Evolutionary conservation across 1,140 invertebrate genomes (phyloP).

Genomic region (Magallana gigas): DNA sequence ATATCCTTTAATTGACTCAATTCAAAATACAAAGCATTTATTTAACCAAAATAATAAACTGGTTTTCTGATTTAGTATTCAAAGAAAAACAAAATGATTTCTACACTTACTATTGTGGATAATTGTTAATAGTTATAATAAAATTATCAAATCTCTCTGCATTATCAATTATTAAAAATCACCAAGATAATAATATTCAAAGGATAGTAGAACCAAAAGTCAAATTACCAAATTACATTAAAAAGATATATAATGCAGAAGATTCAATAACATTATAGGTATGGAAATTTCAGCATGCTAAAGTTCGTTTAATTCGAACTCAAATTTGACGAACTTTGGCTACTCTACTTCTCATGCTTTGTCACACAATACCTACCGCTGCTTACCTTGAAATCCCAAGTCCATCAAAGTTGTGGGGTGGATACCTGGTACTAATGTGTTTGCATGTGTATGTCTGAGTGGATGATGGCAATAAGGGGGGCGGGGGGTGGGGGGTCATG

Average conservation of each 20-base stretch:
- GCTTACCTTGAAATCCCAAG: neutral
- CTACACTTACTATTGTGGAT: conserved; percentile 13
- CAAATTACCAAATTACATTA: too few relatives aligned
- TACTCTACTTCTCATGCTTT: neutral
- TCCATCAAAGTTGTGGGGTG: neutral
- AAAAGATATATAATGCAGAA: neutral
- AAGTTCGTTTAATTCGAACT: neutral
- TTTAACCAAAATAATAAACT: too few relatives aligned
- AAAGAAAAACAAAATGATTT: neutral
- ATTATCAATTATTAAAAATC: neutral
- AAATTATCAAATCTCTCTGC: conserved; percentile 12
- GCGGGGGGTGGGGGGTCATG: neutral
- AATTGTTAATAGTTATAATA: neutral
- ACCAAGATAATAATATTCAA: too few relatives aligned
- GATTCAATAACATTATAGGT: neutral
- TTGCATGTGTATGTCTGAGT: neutral
- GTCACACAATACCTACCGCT: neutral
- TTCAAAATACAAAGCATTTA: too few relatives aligned
- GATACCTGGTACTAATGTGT: neutral
- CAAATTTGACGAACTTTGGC: neutral
- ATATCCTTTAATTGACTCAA: too few relatives aligned
- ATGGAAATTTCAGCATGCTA: conserved; percentile 1
- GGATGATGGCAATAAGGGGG: neutral
- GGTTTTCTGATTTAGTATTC: neutral
- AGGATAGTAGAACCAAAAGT: too few relatives aligned